These are phyloP conservation scores for Pelobates cultripes DNA, from an alignment of 2,797 vertebrate genomes.

Conservation along the genomic window DNA sequence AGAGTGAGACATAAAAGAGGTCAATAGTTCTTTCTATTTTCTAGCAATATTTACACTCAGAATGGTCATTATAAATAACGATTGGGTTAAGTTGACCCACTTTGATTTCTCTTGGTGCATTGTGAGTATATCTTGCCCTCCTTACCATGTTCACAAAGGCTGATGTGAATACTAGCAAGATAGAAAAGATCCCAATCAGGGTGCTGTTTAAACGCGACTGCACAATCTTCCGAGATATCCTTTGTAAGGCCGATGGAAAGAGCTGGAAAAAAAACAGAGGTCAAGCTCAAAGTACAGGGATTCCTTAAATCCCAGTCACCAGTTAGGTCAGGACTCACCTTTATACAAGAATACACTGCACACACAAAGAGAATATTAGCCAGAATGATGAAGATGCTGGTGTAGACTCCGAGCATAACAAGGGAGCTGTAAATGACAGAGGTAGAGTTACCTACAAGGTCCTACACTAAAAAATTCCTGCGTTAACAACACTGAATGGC, in stretches of 20 bases:
- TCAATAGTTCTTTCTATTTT: too few relatives aligned
- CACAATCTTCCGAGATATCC: conserved; percentile 86
- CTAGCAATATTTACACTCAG: too few relatives aligned
- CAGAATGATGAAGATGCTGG: conserved; percentile 86
- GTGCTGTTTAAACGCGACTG: conserved; percentile 91
- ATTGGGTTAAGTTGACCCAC: too few relatives aligned
- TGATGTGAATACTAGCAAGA: conserved; percentile 89
- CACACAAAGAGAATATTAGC: conserved; percentile 87
- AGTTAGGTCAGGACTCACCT: conserved; percentile 70
- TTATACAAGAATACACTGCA: conserved; percentile 88
- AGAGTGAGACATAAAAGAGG: too few relatives aligned
- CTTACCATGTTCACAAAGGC: conserved; percentile 91
- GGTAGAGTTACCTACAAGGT: neutral
- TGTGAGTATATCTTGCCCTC: neutral
- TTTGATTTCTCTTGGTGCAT: neutral
- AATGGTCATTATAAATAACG: too few relatives aligned
- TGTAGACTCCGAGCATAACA: conserved; percentile 87
- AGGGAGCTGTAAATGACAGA: conserved; percentile 75
- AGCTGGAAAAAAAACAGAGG: conserved; percentile 67
- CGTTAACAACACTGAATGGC: too few relatives aligned
- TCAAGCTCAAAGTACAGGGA: too few relatives aligned
- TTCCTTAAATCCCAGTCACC: neutral
- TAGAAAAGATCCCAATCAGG: conserved; percentile 82
- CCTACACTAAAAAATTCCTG: neutral
- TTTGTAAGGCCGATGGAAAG: conserved; percentile 84